phyloP scores from a whole-genome alignment of 2,888 invertebrate genomes.

The Orthonychiurus folsomi region DNA sequence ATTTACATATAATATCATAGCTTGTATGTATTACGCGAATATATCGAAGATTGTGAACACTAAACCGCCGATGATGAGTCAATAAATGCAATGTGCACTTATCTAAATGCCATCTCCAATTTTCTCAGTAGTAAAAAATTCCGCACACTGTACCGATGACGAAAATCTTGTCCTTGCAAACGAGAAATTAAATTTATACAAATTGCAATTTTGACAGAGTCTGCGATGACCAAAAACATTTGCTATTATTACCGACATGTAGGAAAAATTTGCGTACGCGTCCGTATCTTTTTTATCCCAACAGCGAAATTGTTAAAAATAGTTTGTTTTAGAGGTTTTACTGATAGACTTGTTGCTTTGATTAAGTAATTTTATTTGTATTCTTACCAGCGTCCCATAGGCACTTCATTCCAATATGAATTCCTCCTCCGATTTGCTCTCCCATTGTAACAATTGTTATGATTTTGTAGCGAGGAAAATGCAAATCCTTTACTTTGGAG shows the following conservation, averaged over 20 bases:
- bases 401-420: constrained; percentile 35
- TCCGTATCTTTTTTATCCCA: too few species aligned
- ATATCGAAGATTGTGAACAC: too few species aligned
- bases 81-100: too few species aligned
- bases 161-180: constrained; percentile 27
- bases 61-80: too few species aligned
- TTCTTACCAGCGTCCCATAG: constrained; percentile 37
- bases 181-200: background rate
- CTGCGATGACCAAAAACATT: constrained; percentile 14
- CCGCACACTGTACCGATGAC: constrained; percentile 35
- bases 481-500: constrained; percentile 25
- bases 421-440: constrained; percentile 36
- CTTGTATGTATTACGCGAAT: too few species aligned
- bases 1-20: too few species aligned
- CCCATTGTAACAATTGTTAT: constrained; percentile 30
- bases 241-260: constrained; percentile 26
- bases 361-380: too few species aligned
- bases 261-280: constrained; percentile 33
- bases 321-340: too few species aligned
- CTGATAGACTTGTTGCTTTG: too few species aligned
- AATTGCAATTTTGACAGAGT: constrained; percentile 6
- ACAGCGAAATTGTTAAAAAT: too few species aligned
- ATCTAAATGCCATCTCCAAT: too few species aligned
- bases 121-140: constrained; percentile 31
- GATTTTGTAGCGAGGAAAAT: constrained; percentile 36